Percentiles rank a stretch among this genome's conserved stretches.
Conservation (phyloP, 1,140 invertebrate genomes). For the Hycleus cichorii region DNA sequence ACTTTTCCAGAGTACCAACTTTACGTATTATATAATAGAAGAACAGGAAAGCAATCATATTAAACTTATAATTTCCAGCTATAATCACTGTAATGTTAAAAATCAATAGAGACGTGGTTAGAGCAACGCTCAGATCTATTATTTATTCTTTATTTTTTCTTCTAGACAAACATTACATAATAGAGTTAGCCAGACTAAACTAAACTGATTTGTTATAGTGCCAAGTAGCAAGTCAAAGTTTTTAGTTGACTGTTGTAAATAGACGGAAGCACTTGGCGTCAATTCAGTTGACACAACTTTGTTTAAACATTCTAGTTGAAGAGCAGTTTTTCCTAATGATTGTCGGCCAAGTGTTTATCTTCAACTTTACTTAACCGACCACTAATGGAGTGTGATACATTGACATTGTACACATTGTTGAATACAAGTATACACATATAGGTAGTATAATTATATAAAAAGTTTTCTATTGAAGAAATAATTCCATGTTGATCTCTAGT, state of each 20-base stretch:
- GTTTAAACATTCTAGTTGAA: slow-evolving; percentile 15
- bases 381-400: slow-evolving; percentile 16
- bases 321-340: slow-evolving; percentile 7
- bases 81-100: too few relatives aligned
- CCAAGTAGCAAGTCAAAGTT: slow-evolving; percentile 14
- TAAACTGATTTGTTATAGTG: slow-evolving; percentile 9
- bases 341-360: slow-evolving; percentile 13
- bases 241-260: slow-evolving; percentile 11
- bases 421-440: neutral
- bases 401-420: slow-evolving; percentile 13
- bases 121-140: too few relatives aligned
- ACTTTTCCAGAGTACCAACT: slow-evolving; percentile 2
- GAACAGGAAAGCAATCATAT: too few relatives aligned
- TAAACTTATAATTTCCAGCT: too few relatives aligned
- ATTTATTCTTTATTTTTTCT: neutral
- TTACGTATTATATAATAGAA: too few relatives aligned
- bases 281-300: slow-evolving; percentile 14
- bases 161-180: neutral
- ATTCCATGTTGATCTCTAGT: too few relatives aligned
- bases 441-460: too few relatives aligned
- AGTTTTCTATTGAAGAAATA: too few relatives aligned
- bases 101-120: slow-evolving; percentile 8
- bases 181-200: slow-evolving; percentile 7
- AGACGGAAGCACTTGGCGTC: slow-evolving; percentile 13
- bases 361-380: slow-evolving; percentile 9